phyloP scores from a whole-genome alignment of 2,888 invertebrate species.

The Caenorhabditis drosophilae region DNA sequence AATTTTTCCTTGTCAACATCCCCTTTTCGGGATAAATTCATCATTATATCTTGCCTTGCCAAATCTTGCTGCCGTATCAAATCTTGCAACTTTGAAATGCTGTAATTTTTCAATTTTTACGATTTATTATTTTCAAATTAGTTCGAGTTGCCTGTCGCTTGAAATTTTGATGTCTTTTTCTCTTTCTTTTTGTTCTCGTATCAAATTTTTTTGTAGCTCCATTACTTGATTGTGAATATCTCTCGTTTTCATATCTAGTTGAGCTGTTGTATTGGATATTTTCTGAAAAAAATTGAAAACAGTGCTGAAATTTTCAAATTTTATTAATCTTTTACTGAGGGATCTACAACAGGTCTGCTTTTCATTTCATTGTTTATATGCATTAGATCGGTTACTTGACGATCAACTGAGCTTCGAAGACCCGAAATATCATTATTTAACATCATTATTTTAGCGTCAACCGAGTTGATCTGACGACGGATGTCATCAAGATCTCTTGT shows the following conservation, averaged over 20 bases:
- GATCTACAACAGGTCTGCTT: slow-evolving; percentile 59
- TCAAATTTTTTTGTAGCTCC: slow-evolving; percentile 55
- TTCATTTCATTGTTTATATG: slow-evolving; percentile 48
- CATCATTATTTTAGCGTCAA: slow-evolving; percentile 53
- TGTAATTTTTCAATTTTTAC: slow-evolving; percentile 20
- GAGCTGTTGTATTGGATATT: slow-evolving; percentile 54
- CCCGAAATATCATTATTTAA: slow-evolving; percentile 45
- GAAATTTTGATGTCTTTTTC: slow-evolving; percentile 49
- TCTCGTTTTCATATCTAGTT: slow-evolving; percentile 59
- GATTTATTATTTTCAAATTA: background rate
- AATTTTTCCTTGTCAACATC: slow-evolving; percentile 61
- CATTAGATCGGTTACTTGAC: slow-evolving; percentile 45
- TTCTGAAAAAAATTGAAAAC: slow-evolving; percentile 52
- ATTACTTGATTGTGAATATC: slow-evolving; percentile 64
- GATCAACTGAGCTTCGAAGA: slow-evolving; percentile 39
- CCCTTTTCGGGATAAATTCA: slow-evolving; percentile 54
- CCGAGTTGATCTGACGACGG: slow-evolving; percentile 44
- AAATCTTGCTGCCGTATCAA: slow-evolving; percentile 59
- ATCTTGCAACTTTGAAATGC: slow-evolving; percentile 61
- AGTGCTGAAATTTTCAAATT: background rate
- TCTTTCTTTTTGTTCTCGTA: slow-evolving; percentile 58
- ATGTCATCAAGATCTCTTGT: slow-evolving; percentile 56
- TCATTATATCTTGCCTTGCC: slow-evolving; percentile 57
- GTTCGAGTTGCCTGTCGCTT: slow-evolving; percentile 51
- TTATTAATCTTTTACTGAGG: slow-evolving; percentile 36